A percentile compares a stretch with the other conserved stretches of the same genome.
phyloP scores from a whole-genome alignment of 2,113 vertebrate genomes.

The Rhinolophus sinicus region DNA sequence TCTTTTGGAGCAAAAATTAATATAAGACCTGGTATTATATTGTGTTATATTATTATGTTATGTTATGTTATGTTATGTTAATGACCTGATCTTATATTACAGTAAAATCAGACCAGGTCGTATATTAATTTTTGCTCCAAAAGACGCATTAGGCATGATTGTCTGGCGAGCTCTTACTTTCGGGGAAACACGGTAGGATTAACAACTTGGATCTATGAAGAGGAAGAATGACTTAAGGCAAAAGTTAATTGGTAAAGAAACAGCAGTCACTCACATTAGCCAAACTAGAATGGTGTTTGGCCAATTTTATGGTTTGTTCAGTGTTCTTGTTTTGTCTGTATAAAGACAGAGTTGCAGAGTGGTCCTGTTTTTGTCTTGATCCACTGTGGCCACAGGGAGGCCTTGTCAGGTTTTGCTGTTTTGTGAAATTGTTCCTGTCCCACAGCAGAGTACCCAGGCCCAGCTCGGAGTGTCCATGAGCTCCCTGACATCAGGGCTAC shows the following conservation, averaged over 20 bases:
- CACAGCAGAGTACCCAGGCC: background rate
- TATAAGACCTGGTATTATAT: too few species aligned
- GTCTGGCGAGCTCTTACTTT: too few species aligned
- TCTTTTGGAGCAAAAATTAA: too few species aligned
- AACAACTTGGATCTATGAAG: background rate
- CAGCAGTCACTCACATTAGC: background rate
- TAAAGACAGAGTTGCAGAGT: background rate
- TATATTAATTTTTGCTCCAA: too few species aligned
- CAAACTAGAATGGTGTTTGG: background rate
- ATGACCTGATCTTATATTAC: too few species aligned
- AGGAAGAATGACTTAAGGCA: conserved; percentile 1
- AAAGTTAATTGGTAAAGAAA: background rate
- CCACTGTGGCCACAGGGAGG: background rate
- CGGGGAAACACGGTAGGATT: background rate
- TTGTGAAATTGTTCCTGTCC: background rate
- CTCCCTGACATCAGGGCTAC: background rate
- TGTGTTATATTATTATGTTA: too few species aligned
- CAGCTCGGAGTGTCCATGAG: background rate
- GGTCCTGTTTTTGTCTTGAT: conserved; percentile 1
- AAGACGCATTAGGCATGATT: too few species aligned
- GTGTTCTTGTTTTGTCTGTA: background rate
- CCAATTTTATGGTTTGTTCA: background rate
- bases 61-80: too few species aligned
- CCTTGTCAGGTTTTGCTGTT: background rate
- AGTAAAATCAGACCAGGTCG: too few species aligned